Base-by-base conservation (phyloP, 2,797 vertebrate species). In the Scarus forsteni region DNA sequence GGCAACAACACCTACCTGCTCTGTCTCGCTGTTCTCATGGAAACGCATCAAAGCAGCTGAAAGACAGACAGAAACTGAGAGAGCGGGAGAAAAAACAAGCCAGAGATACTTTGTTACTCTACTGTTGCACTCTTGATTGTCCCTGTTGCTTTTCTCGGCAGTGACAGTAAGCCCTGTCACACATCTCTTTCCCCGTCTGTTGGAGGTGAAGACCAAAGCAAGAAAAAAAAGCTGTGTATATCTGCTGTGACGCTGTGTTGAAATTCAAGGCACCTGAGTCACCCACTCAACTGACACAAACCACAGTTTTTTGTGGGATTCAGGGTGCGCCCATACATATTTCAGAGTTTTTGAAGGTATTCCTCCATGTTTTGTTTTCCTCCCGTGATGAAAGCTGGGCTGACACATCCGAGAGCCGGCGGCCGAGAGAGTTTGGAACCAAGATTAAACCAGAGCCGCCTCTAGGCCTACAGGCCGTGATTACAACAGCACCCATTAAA, bases 1-100 rank as follows among this genome's bases (percentile, higher is more conserved):
- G 84, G 82, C 90, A 87, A 85, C 86, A 78, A 75, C 86, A 85
- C 77, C 86, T 89, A 84, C 84, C 80, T 86, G 70, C 65, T 77
- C 74, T 38, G 73, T 80, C 81, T 86, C 35, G 51, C 76, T 90
- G 88, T 90, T 92, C 85, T 91, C 89, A 90, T 92, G 90, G 90
- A 91, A 92, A 91, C 83, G 52, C 84, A 86, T 90, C 82, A 90
- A 89, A 91, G 82, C 38, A 71, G 74, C 77, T 70, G 73, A 79
- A 70, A 79, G 82, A 84, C 16, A 86, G 78, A 86, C 68, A 73
- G 73, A 79, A 72, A 75, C 13, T 0, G 38, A 63, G 62, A 45
- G 59, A 12, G 40, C 5, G 50, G 43, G 39, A 18, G 5, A 0
- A 6, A 55, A 70, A 75, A 64, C 63, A 68, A 79, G 62, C 14